A percentile compares a stretch with the other conserved stretches of the same genome.
Conservation (phyloP, 2,888 invertebrate species). For the Acrobasis consociella region DNA sequence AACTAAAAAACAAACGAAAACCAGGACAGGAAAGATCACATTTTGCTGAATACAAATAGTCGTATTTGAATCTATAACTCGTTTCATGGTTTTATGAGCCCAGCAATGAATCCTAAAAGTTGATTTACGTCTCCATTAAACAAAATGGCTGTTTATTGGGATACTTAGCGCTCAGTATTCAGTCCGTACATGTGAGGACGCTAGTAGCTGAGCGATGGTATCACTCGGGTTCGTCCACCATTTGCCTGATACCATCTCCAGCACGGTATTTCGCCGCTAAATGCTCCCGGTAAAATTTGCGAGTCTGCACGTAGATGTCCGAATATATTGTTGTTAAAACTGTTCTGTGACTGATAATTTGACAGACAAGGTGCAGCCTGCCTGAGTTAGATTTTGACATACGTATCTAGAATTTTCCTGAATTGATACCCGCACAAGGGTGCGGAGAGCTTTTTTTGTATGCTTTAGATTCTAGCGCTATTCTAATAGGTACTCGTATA, state of each 20-base stretch:
- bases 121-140: slow-evolving; percentile 25
- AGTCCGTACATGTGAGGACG: slow-evolving; percentile 45
- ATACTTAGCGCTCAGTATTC: slow-evolving; percentile 45
- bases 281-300: slow-evolving; percentile 61
- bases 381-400: background rate
- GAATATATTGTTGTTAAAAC: slow-evolving; percentile 23
- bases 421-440: no score
- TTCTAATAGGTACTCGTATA: no score
- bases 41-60: slow-evolving; percentile 18
- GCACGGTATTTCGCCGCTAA: slow-evolving; percentile 40
- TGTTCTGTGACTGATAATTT: background rate
- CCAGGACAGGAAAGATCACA: background rate
- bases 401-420: no score
- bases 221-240: slow-evolving; percentile 38
- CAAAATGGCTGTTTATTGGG: slow-evolving; percentile 34
- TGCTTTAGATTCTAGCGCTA: no score
- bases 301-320: slow-evolving; percentile 42
- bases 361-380: no score
- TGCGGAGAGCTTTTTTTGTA: no score
- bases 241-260: slow-evolving; percentile 54
- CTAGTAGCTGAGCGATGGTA: slow-evolving; percentile 48
- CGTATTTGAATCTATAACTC: slow-evolving; percentile 19
- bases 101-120: slow-evolving; percentile 12
- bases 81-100: slow-evolving; percentile 3
- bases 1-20: background rate